phyloP scores from a whole-genome alignment of 64 coral and sea anemone species.

The Dendrophyllia cribrosa region DNA sequence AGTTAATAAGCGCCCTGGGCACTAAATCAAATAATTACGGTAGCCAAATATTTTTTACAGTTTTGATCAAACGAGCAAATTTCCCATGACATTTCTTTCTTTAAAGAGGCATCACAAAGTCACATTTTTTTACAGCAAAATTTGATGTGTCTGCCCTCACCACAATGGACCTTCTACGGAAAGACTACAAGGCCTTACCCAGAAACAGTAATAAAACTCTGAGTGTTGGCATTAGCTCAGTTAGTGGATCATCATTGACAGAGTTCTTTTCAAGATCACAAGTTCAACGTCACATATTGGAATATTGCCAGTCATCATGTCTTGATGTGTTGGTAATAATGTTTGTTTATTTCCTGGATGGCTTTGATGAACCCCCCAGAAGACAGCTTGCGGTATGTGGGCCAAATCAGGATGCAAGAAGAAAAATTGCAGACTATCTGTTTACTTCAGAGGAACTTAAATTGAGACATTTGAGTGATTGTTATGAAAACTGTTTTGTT shows the following conservation, averaged over 20 bases:
- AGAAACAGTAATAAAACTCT: neutral
- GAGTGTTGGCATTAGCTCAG: slow-evolving; percentile 70
- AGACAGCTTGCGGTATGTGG: slow-evolving; percentile 86
- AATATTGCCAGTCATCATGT: slow-evolving; percentile 49
- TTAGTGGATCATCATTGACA: slow-evolving; percentile 56
- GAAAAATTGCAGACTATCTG: slow-evolving; percentile 52
- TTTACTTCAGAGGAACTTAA: slow-evolving; percentile 9
- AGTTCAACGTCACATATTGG: slow-evolving; percentile 17
- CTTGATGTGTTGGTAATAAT: slow-evolving; percentile 76
- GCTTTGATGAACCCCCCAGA: slow-evolving; percentile 54
- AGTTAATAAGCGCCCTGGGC: too few species aligned
- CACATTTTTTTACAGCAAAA: slow-evolving; percentile 69
- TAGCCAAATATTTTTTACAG: too few species aligned
- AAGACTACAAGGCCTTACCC: slow-evolving; percentile 92
- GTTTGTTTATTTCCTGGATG: slow-evolving; percentile 73
- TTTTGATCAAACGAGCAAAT: too few species aligned
- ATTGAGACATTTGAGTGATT: slow-evolving; percentile 5
- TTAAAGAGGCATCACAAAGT: neutral
- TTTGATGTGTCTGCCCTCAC: slow-evolving; percentile 74
- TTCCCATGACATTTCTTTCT: neutral
- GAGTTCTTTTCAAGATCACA: slow-evolving; percentile 64
- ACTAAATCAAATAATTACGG: too few species aligned
- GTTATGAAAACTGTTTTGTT: slow-evolving; percentile 22
- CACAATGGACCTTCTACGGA: slow-evolving; percentile 77
- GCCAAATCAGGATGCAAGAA: neutral